A percentile compares a stretch with the other conserved stretches of the same genome.
Evolutionary conservation across 2,797 vertebrate genomes (phyloP).

Genomic region (Euthynnus affinis): DNA sequence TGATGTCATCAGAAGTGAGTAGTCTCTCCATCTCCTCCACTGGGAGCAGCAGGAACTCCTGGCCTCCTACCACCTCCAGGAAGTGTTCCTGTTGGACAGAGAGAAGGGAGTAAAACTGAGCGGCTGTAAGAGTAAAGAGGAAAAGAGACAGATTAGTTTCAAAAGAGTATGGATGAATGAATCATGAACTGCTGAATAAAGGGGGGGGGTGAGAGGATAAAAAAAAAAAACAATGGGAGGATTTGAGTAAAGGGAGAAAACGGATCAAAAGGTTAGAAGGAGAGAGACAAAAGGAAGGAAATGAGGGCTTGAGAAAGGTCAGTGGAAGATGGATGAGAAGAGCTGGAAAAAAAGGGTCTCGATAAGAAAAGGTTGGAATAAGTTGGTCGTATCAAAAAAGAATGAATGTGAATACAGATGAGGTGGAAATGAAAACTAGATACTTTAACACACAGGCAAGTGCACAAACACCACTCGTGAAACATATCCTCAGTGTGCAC

Average conservation of each 20-base stretch:
- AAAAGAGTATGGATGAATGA: conserved; percentile 22
- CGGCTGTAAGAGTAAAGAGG: background rate
- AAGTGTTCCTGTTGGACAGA: conserved; percentile 91
- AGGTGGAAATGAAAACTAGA: background rate
- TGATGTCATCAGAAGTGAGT: conserved; percentile 97
- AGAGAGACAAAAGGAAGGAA: conserved; percentile 39
- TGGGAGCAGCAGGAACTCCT: conserved; percentile 96
- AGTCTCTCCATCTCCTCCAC: conserved; percentile 94
- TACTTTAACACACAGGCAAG: background rate
- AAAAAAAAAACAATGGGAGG: conserved; percentile 22
- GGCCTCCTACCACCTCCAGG: conserved; percentile 96
- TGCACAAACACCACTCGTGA: background rate
- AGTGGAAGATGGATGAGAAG: conserved; percentile 33
- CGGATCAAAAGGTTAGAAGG: conserved; percentile 29
- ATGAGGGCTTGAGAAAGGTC: conserved; percentile 57
- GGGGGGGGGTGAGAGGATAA: conserved; percentile 2
- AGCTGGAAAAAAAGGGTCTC: conserved; percentile 14
- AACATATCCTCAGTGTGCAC: background rate
- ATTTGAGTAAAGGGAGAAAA: conserved; percentile 28
- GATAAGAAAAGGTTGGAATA: conserved; percentile 30
- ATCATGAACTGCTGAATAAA: conserved; percentile 22
- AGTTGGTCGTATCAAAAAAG: conserved; percentile 5
- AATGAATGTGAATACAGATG: background rate
- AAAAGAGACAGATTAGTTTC: conserved; percentile 13
- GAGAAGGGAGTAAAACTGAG: conserved; percentile 12